Evolutionary conservation across 2,113 vertebrate species (phyloP), one percentile per base, ranked within the genome.

Genomic region (Paracanthobrama guichenoti): DNA sequence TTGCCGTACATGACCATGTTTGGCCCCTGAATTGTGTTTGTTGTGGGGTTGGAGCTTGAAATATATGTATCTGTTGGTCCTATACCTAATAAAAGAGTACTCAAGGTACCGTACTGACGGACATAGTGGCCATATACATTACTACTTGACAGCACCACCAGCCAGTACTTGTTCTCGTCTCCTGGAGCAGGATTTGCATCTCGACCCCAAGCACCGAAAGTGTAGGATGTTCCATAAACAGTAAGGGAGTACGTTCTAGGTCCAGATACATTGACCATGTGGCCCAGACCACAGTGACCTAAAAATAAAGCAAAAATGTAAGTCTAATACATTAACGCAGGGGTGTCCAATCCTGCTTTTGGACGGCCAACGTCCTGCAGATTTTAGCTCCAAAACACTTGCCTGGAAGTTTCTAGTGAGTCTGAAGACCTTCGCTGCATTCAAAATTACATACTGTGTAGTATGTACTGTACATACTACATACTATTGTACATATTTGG

Each of bases 21-120:
- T 0, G 94, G 90, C 9, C 94, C 93, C 3, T 94, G 93, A 87
- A 95, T 88, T 78, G 93, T 94, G 91, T 94, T 94, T 83, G 93
- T 93, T 85, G 92, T 91, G 48, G 93, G 93, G 66, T 94, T 94
- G 8, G 86, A 66, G 14, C 90, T 0, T 24, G 87, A 28, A 53
- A 94, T 93, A 39, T 4, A 0, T 0, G 89, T 14, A 44, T 91
- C 93, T 0, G 81, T 90, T 57, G 91, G 90, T 13, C 88, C 92
- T 9, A 86, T 55, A 1, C 93, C 93, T 6, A 90, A 88, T 2
- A 93, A 87, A 12, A 93, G 86, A n/a, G 91, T 48, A 39, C 92
- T 94, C 73, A 92, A 83, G 76, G 82, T 93, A 84, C 69, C 81
- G 84, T 93, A 95, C 13, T 74, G 88, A 7, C 93, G 93, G 26